Percentiles rank a stretch among this genome's conserved stretches.
These are phyloP conservation scores for Felis catus DNA, from an alignment of 2,113 vertebrate species.

Conservation along the genomic window DNA sequence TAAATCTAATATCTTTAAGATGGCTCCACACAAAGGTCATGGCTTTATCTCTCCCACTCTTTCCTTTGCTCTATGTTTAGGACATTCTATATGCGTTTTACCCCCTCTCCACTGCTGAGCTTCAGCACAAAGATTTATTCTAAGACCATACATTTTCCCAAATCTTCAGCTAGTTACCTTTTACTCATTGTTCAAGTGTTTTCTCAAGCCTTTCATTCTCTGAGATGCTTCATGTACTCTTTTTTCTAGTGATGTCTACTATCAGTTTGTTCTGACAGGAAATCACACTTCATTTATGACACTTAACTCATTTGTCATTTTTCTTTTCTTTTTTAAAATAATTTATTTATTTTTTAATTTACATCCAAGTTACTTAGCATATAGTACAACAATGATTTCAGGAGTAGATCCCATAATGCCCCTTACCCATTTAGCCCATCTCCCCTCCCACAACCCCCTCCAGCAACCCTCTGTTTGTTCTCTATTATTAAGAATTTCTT, in stretches of 20 bases:
- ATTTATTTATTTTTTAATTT: too few relatives aligned
- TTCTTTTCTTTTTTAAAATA: too few relatives aligned
- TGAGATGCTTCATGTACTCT: fast-evolving
- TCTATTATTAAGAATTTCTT: too few relatives aligned
- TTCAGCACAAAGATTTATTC: neutral
- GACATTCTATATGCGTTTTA: neutral
- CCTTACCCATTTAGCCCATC: too few relatives aligned
- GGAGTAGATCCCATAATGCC: too few relatives aligned
- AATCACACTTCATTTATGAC: neutral
- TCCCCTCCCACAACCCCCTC: too few relatives aligned
- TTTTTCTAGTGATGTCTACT: neutral
- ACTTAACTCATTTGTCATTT: neutral
- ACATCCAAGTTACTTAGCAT: too few relatives aligned
- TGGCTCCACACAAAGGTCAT: neutral
- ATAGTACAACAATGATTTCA: too few relatives aligned
- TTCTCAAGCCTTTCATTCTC: neutral
- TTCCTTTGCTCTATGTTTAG: neutral
- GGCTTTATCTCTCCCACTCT: neutral
- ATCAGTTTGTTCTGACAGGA: neutral
- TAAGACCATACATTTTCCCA: neutral
- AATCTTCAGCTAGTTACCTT: neutral
- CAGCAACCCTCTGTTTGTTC: too few relatives aligned
- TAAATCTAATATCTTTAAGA: neutral
- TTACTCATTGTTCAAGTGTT: neutral
- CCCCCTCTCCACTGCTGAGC: neutral